phyloP scores from a whole-genome alignment of 2,797 vertebrate genomes.

The Amazona ochrocephala region DNA sequence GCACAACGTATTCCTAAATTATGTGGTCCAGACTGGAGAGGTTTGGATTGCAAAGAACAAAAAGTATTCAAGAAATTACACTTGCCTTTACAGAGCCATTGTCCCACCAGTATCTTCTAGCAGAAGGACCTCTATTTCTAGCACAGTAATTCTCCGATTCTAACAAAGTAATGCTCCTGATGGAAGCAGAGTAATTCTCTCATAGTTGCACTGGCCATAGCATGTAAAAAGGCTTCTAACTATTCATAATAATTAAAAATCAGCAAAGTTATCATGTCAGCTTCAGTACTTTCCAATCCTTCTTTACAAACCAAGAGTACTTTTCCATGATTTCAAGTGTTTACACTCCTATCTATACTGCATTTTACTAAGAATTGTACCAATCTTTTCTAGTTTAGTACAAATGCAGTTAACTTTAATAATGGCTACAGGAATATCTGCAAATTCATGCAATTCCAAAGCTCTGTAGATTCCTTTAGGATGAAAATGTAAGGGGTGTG shows the following conservation, averaged over 20 bases:
- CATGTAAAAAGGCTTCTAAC: neutral
- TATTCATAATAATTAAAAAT: neutral
- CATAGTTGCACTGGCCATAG: neutral
- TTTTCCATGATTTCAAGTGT: neutral
- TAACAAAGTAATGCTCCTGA: neutral
- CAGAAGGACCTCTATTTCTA: neutral
- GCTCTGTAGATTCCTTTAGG: neutral
- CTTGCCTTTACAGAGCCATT: neutral
- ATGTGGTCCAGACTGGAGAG: neutral
- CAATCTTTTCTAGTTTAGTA: neutral
- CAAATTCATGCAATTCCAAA: neutral
- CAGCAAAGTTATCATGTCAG: neutral
- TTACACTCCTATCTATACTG: neutral
- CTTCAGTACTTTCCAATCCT: neutral
- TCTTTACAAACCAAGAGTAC: neutral
- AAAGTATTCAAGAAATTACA: neutral
- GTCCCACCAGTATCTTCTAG: neutral
- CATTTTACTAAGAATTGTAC: neutral
- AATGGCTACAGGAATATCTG: neutral
- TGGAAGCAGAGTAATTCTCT: neutral
- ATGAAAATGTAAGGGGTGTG: neutral
- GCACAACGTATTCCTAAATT: neutral
- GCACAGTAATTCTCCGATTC: neutral
- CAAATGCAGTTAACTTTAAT: neutral
- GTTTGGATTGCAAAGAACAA: neutral